These are phyloP conservation scores for Aeoliscus strigatus DNA, from an alignment of 2,797 vertebrate species.

Conservation along the genomic window DNA sequence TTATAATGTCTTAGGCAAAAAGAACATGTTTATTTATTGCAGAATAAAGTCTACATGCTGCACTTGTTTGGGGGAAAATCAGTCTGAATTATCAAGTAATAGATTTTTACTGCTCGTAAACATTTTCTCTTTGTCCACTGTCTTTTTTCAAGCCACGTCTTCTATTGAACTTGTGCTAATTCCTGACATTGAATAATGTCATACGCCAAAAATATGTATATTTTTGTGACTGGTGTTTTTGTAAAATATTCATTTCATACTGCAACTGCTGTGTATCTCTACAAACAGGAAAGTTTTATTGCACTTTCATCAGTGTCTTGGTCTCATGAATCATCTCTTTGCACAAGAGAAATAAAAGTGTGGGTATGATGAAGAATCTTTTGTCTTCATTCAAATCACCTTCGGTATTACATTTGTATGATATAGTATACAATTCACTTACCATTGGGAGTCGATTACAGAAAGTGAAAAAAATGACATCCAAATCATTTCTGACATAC, in stretches of 20 bases:
- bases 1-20: constrained; percentile 27
- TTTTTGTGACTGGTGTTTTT: constrained; percentile 24
- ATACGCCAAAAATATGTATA: constrained; percentile 2
- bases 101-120: constrained; percentile 7
- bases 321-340: constrained; percentile 30
- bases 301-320: constrained; percentile 16
- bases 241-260: constrained; percentile 5
- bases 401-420: too few species aligned
- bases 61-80: constrained; percentile 9
- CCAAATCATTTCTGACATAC: too few species aligned
- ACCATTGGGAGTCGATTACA: too few species aligned
- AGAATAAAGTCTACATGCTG: constrained; percentile 19
- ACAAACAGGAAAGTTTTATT: constrained; percentile 14
- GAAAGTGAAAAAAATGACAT: too few species aligned
- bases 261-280: constrained; percentile 1
- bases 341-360: constrained; percentile 60
- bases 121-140: constrained; percentile 1
- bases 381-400: not conserved
- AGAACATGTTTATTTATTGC: constrained; percentile 33
- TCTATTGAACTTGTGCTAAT: constrained; percentile 25
- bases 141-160: constrained; percentile 4
- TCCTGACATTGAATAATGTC: constrained; percentile 1
- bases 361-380: constrained; percentile 75
- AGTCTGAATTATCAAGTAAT: constrained; percentile 2
- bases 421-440: too few species aligned